These are phyloP conservation scores for Adelosebastes latens DNA, from an alignment of 2,797 vertebrate species.

Conservation along the genomic window DNA sequence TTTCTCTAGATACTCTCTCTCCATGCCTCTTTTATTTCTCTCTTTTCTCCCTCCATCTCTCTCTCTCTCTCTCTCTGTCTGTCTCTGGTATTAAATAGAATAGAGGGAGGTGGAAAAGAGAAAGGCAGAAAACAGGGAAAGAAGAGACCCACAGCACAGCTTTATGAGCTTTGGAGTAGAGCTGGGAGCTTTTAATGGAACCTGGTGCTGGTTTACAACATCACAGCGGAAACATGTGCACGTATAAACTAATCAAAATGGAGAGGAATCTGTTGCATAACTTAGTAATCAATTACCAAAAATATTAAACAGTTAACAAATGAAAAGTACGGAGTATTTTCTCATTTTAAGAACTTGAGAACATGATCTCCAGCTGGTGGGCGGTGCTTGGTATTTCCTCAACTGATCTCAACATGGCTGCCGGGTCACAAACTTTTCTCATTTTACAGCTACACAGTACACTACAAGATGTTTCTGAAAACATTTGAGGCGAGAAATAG, in stretches of 20 bases:
- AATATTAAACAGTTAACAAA: too few relatives aligned
- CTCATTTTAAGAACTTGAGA: too few relatives aligned
- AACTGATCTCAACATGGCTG: too few relatives aligned
- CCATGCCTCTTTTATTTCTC: background rate
- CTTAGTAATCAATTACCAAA: background rate
- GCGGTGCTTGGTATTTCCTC: too few relatives aligned
- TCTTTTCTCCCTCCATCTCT: background rate
- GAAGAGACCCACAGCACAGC: constrained; percentile 13
- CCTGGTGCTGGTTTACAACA: constrained; percentile 29
- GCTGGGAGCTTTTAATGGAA: constrained; percentile 26
- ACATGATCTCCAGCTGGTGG: too few relatives aligned
- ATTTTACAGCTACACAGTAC: too few relatives aligned
- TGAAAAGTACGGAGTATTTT: too few relatives aligned
- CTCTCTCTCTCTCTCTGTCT: too few relatives aligned
- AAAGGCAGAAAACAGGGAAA: constrained; percentile 18
- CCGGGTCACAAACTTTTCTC: too few relatives aligned
- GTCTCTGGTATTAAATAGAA: background rate
- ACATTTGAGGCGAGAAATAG: too few relatives aligned
- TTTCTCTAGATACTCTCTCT: too few relatives aligned
- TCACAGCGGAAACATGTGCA: background rate
- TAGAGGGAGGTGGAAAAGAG: constrained; percentile 6
- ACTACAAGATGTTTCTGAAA: too few relatives aligned
- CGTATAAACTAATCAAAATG: background rate
- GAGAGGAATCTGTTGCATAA: background rate
- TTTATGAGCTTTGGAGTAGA: constrained; percentile 33